phyloP scores from a whole-genome alignment of 2,113 vertebrate species.

The Spilogale gracilis region DNA sequence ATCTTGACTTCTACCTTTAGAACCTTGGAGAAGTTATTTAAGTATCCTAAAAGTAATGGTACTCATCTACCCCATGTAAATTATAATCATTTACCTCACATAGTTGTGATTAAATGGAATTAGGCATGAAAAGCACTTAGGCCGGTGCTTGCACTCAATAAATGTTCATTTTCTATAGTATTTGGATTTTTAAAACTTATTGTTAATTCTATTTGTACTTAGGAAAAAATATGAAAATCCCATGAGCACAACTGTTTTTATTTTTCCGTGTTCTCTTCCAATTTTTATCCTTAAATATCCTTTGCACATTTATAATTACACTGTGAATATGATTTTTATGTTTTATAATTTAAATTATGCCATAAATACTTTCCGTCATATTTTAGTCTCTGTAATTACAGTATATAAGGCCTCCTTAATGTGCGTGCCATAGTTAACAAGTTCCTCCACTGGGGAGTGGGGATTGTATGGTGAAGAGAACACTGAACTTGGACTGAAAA shows the following conservation, averaged over 20 bases:
- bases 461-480: background rate
- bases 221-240: constrained; percentile 24
- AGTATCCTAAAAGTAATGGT: background rate
- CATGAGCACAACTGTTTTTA: background rate
- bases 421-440: background rate
- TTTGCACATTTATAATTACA: constrained; percentile 27
- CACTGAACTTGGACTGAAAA: background rate
- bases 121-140: background rate
- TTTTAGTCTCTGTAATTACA: background rate
- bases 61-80: constrained; percentile 8
- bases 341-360: background rate
- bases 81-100: background rate
- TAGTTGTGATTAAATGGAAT: background rate
- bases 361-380: background rate
- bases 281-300: background rate
- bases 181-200: background rate
- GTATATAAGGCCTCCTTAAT: background rate
- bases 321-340: background rate
- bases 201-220: background rate
- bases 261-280: background rate
- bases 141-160: background rate
- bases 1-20: background rate
- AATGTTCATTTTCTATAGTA: background rate
- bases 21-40: background rate
- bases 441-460: background rate